A percentile compares a stretch with the other conserved stretches of the same genome.
phyloP scores from a whole-genome alignment of 2,797 vertebrate genomes.

The Pagetopsis macropterus region DNA sequence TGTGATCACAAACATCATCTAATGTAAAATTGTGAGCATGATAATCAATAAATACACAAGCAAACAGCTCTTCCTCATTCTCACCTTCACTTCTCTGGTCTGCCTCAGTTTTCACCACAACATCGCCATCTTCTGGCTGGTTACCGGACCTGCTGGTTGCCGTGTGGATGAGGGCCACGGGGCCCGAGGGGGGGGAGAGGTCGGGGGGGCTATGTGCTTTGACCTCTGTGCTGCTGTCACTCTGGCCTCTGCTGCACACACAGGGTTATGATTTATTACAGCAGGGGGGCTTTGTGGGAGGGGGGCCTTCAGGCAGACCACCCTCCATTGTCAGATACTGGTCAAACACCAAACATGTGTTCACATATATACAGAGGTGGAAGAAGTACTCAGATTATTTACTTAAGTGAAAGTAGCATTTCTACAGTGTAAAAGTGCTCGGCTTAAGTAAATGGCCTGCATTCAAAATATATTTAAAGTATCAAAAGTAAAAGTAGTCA shows the following conservation, averaged over 20 bases:
- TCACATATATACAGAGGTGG: too few relatives aligned
- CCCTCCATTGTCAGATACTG: neutral
- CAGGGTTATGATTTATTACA: neutral
- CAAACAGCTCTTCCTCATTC: neutral
- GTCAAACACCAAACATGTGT: neutral
- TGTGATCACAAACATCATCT: neutral
- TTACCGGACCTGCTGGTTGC: slow-evolving; percentile 30
- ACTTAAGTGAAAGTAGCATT: too few relatives aligned
- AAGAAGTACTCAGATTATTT: too few relatives aligned
- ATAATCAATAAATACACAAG: neutral
- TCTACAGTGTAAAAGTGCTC: too few relatives aligned
- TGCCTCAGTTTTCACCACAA: slow-evolving; percentile 48
- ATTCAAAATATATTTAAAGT: too few relatives aligned
- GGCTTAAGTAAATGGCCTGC: too few relatives aligned
- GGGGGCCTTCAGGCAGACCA: neutral
- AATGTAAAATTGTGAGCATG: neutral
- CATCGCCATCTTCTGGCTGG: slow-evolving; percentile 64
- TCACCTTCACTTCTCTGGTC: slow-evolving; percentile 64
- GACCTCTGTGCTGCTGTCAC: slow-evolving; percentile 59
- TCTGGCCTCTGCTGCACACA: slow-evolving; percentile 56
- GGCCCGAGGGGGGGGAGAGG: slow-evolving; percentile 42
- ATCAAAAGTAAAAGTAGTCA: too few relatives aligned
- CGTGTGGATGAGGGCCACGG: slow-evolving; percentile 40
- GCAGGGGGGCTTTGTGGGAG: neutral
- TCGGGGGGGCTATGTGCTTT: slow-evolving; percentile 67